These are phyloP conservation scores for Pammene aurita DNA, from an alignment of 2,888 invertebrate species.

Conservation along the genomic window DNA sequence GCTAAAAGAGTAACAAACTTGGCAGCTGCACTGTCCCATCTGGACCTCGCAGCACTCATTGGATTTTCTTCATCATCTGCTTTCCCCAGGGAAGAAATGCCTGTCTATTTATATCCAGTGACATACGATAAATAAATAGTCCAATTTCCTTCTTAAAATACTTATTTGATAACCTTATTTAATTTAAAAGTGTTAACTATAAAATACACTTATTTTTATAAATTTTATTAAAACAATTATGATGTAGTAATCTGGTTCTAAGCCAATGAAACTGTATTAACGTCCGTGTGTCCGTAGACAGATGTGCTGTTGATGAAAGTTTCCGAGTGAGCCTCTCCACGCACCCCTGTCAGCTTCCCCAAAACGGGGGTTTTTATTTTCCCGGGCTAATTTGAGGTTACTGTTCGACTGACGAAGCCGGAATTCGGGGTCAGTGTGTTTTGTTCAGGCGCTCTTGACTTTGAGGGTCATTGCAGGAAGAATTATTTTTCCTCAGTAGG, in stretches of 20 bases:
- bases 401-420: conserved; percentile 56
- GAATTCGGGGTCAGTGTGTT: conserved; percentile 54
- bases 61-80: too few relatives aligned
- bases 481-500: neutral
- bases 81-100: too few relatives aligned
- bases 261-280: conserved; percentile 36
- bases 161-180: too few relatives aligned
- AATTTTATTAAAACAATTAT: neutral
- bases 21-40: too few relatives aligned
- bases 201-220: too few relatives aligned
- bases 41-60: too few relatives aligned
- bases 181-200: too few relatives aligned
- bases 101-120: too few relatives aligned
- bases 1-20: too few relatives aligned
- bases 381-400: conserved; percentile 68
- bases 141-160: too few relatives aligned
- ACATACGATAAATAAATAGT: too few relatives aligned
- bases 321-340: conserved; percentile 59
- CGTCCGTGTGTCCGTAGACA: conserved; percentile 49
- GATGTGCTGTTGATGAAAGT: conserved; percentile 60
- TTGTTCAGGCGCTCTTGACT: conserved; percentile 46
- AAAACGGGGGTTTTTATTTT: conserved; percentile 67
- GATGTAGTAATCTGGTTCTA: neutral
- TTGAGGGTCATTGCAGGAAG: conserved; percentile 15
- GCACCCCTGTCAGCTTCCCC: conserved; percentile 60